These are phyloP conservation scores for Labrus mixtus DNA, from an alignment of 2,113 vertebrate species.

Conservation along the genomic window DNA sequence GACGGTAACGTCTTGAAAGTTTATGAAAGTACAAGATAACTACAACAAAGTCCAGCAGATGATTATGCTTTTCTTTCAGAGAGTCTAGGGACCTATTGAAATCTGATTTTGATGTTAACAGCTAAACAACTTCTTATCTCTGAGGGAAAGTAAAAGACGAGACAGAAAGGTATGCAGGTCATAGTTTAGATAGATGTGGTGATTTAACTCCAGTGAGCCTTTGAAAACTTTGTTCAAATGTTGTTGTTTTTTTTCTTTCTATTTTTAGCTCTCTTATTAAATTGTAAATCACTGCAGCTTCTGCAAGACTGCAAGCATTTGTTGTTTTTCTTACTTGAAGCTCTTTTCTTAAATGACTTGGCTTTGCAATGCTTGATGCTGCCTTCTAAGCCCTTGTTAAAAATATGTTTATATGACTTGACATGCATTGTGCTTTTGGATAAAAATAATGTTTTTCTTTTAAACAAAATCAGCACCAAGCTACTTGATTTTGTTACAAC, in stretches of 20 bases:
- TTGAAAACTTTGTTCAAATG: slow-evolving; percentile 8
- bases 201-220: neutral
- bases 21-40: no score
- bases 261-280: slow-evolving; percentile 6
- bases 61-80: neutral
- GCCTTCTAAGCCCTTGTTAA: slow-evolving; percentile 6
- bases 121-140: neutral
- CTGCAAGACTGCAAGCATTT: slow-evolving; percentile 11
- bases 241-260: no score
- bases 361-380: neutral
- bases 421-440: slow-evolving; percentile 17
- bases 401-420: slow-evolving; percentile 18
- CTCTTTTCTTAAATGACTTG: slow-evolving; percentile 5
- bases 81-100: neutral
- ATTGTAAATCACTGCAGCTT: neutral
- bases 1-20: no score
- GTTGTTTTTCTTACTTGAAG: slow-evolving; percentile 20
- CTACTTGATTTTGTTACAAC: slow-evolving; percentile 3
- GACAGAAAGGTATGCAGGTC: neutral
- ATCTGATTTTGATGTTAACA: neutral
- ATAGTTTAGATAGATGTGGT: neutral
- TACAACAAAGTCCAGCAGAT: no score
- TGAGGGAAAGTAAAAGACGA: neutral
- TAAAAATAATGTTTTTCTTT: slow-evolving; percentile 15
- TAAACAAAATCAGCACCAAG: neutral